phyloP scores from a whole-genome alignment of 23 tunicate genomes.

The Clavelina lepadiformis region DNA sequence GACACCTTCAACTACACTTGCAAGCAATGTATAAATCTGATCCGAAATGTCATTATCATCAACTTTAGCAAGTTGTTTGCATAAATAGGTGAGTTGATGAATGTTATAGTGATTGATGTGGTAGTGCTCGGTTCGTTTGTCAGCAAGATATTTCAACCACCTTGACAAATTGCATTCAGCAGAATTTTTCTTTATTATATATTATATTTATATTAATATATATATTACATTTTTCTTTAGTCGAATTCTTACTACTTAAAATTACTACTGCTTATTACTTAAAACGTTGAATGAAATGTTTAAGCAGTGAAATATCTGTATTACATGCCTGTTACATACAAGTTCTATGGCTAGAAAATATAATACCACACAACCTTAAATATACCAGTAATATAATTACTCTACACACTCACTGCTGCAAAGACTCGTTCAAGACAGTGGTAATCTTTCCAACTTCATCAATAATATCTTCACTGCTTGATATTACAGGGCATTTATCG shows the following conservation, averaged over 20 bases:
- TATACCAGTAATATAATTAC: neutral
- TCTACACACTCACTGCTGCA: slow-evolving; percentile 6
- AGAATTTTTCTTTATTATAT: too few relatives aligned
- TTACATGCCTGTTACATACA: too few relatives aligned
- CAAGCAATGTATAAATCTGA: slow-evolving; percentile 32
- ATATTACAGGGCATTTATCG: slow-evolving; percentile 7
- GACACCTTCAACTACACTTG: slow-evolving; percentile 4
- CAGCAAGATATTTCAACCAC: slow-evolving; percentile 26
- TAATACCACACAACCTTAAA: too few relatives aligned
- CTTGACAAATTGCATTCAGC: too few relatives aligned
- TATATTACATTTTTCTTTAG: too few relatives aligned
- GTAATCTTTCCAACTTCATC: slow-evolving; percentile 24
- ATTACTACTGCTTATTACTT: too few relatives aligned
- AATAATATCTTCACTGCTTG: slow-evolving; percentile 17
- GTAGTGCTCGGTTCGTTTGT: slow-evolving; percentile 27
- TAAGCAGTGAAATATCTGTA: too few relatives aligned
- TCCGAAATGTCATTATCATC: slow-evolving; percentile 25
- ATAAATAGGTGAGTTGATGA: slow-evolving; percentile 45
- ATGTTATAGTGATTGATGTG: slow-evolving; percentile 52
- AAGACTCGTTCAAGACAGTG: slow-evolving; percentile 11
- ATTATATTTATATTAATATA: too few relatives aligned
- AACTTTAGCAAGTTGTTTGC: slow-evolving; percentile 33
- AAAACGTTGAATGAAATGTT: too few relatives aligned
- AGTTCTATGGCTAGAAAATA: too few relatives aligned
- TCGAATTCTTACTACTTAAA: too few relatives aligned